Base-by-base conservation (phyloP, 2,888 invertebrate species). In the Dysmachus trigonus region DNA sequence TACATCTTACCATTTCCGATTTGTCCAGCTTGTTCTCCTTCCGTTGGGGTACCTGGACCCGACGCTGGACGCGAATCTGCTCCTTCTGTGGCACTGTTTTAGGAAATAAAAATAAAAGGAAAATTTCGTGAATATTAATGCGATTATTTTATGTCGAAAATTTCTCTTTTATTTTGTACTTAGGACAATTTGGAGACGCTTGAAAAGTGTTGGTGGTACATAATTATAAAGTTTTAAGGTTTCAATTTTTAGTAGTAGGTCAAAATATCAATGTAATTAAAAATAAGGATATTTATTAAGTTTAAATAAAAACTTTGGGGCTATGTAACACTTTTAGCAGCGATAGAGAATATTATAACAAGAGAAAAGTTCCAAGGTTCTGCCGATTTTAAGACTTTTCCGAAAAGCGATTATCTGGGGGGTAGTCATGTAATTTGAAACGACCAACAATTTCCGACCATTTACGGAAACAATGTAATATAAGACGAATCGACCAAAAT, bases 1-100 rank as follows among this genome's bases (percentile, higher is more conserved):
- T n/a, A n/a, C 35, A 76, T 27, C 93, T 93, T 93, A 95, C 95
- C 95, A 91, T 94, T 94, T 91, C 96, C 96, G 91, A 96, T 96
- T 89, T 95, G 96, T 88, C 95, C 96, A 83, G 96, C 96, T 90
- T 96, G 96, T 89, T 95, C 96, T 22, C 62, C 62, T 88, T 96
- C 95, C 87, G 96, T 96, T 89, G 96, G 96, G 73, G 96, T 95
- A 88, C 95, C 95, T 74, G 95, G 95, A 83, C 95, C 94, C 86
- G 96, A 96, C 77, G 93, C 96, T 87, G 97, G 96, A 89, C 96
- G 95, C 92, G 97, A 97, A 92, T 97, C 97, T 22, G 97, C 97
- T 87, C 97, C 97, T 88, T 97, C 97, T 88, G 97, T 97, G 89
- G 97, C 97, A 93, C 97, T 97, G 93, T 89, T 92, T 90, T 33